A percentile compares a stretch with the other conserved stretches of the same genome.
Conservation (phyloP, 2,797 vertebrate species). For the Fundulus diaphanus region DNA sequence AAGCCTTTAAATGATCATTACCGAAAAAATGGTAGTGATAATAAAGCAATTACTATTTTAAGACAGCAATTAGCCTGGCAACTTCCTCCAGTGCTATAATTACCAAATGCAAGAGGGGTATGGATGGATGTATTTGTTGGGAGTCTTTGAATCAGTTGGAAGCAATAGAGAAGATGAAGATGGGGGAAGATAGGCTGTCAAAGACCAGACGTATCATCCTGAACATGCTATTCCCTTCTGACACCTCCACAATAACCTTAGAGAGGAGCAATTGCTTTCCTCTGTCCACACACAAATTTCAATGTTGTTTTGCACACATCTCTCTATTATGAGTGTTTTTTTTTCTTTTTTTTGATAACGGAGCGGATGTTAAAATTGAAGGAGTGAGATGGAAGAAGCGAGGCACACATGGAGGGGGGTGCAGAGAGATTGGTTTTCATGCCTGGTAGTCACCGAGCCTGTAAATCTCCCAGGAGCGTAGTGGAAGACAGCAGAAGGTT, state of each 20-base stretch:
- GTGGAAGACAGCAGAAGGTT: slow-evolving; percentile 94
- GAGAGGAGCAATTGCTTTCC: slow-evolving; percentile 59
- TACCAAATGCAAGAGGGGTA: slow-evolving; percentile 65
- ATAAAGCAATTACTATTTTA: slow-evolving; percentile 84
- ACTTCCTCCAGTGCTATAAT: slow-evolving; percentile 76
- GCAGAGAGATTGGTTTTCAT: slow-evolving; percentile 89
- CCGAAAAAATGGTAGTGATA: slow-evolving; percentile 76
- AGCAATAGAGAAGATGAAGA: slow-evolving; percentile 64
- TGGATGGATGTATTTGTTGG: slow-evolving; percentile 54
- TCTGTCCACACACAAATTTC: slow-evolving; percentile 64
- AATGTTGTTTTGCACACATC: slow-evolving; percentile 75
- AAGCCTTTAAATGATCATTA: slow-evolving; percentile 83
- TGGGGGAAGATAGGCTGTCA: slow-evolving; percentile 68
- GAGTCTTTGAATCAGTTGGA: slow-evolving; percentile 53
- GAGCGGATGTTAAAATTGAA: slow-evolving; percentile 77
- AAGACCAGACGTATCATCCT: slow-evolving; percentile 57
- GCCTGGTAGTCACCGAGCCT: slow-evolving; percentile 89
- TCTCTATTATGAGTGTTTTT: slow-evolving; percentile 71
- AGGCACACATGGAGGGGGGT: slow-evolving; percentile 68
- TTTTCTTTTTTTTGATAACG: slow-evolving; percentile 56
- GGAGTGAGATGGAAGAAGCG: slow-evolving; percentile 74
- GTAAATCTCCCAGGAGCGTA: slow-evolving; percentile 92
- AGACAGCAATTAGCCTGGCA: slow-evolving; percentile 79
- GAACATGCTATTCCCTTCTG: slow-evolving; percentile 52
- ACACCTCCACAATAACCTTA: slow-evolving; percentile 71